These are phyloP conservation scores for Lordiphosa mommai DNA, from an alignment of 1,140 invertebrate genomes.

Conservation along the genomic window DNA sequence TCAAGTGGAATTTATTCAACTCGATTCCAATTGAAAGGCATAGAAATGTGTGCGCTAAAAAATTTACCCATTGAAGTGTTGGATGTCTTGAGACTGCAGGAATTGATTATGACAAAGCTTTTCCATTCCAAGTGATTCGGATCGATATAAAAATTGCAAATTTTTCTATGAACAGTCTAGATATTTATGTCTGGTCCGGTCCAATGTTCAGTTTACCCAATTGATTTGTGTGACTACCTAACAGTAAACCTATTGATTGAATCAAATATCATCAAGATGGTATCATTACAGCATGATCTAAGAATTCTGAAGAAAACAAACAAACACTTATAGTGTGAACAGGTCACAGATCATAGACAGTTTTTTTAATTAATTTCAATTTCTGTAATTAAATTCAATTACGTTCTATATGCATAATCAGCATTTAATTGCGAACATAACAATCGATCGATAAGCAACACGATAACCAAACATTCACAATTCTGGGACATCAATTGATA, in stretches of 20 bases:
- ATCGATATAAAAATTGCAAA: too few relatives aligned
- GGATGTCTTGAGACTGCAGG: conserved; percentile 32
- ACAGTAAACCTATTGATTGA: conserved; percentile 36
- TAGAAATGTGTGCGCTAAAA: conserved; percentile 41
- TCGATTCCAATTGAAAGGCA: conserved; percentile 72
- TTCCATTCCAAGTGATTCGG: conserved; percentile 30
- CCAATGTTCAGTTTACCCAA: conserved; percentile 61
- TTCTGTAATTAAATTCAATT: conserved; percentile 69
- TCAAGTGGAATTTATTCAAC: conserved; percentile 74
- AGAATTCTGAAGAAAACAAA: conserved; percentile 24
- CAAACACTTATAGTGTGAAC: conserved; percentile 23
- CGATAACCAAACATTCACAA: conserved; percentile 2
- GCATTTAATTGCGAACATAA: conserved; percentile 21
- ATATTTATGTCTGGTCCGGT: too few relatives aligned
- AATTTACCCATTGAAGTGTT: conserved; percentile 35
- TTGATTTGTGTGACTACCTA: conserved; percentile 55
- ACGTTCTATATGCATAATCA: conserved; percentile 43
- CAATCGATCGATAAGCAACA: conserved; percentile 21
- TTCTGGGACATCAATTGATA: background rate
- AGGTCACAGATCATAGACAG: conserved; percentile 17
- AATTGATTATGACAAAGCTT: conserved; percentile 59
- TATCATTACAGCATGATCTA: conserved; percentile 34
- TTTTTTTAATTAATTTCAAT: conserved; percentile 52
- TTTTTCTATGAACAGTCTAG: too few relatives aligned
- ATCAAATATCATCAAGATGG: too few relatives aligned